A percentile compares a stretch with the other conserved stretches of the same genome.
Evolutionary conservation across 2,888 invertebrate species (phyloP).

Genomic region (Hermodice carunculata): DNA sequence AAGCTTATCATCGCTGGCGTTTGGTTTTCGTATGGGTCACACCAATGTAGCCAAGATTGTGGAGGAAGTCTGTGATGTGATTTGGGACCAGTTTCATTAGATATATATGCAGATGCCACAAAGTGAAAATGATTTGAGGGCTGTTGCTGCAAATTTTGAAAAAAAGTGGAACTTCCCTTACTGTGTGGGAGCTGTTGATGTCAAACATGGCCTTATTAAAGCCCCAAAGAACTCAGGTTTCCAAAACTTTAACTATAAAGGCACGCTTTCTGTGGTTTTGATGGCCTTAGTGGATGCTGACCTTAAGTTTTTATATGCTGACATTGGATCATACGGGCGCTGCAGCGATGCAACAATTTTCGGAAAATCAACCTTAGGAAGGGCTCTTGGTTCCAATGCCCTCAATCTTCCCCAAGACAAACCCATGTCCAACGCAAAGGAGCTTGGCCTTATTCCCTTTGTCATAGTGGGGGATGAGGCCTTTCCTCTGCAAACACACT

Average conservation of each 20-base stretch:
- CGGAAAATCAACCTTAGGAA: slow-evolving; percentile 3
- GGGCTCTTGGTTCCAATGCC: neutral
- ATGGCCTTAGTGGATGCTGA: slow-evolving; percentile 8
- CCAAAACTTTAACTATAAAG: slow-evolving; percentile 58
- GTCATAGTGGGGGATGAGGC: slow-evolving; percentile 16
- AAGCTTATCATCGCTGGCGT: neutral
- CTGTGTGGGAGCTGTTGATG: slow-evolving; percentile 53
- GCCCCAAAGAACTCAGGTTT: slow-evolving; percentile 47
- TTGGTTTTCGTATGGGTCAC: slow-evolving; percentile 2
- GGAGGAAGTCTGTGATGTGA: neutral
- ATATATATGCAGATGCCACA: neutral
- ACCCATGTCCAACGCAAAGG: neutral
- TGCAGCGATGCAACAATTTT: slow-evolving; percentile 13
- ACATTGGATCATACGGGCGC: slow-evolving; percentile 12
- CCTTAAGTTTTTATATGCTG: neutral
- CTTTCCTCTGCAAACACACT: neutral
- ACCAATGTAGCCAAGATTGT: slow-evolving; percentile 1
- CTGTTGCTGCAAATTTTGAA: slow-evolving; percentile 24
- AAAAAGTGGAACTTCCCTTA: slow-evolving; percentile 61
- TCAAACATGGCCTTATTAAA: slow-evolving; percentile 54
- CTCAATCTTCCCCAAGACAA: neutral
- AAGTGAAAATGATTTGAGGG: slow-evolving; percentile 12
- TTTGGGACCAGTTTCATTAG: neutral
- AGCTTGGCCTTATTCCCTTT: slow-evolving; percentile 4
- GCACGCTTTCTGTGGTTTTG: slow-evolving; percentile 38